Evolutionary conservation across 1,140 invertebrate genomes (phyloP), one percentile per base, ranked within the genome.

Genomic region (Steinernema feltiae): DNA sequence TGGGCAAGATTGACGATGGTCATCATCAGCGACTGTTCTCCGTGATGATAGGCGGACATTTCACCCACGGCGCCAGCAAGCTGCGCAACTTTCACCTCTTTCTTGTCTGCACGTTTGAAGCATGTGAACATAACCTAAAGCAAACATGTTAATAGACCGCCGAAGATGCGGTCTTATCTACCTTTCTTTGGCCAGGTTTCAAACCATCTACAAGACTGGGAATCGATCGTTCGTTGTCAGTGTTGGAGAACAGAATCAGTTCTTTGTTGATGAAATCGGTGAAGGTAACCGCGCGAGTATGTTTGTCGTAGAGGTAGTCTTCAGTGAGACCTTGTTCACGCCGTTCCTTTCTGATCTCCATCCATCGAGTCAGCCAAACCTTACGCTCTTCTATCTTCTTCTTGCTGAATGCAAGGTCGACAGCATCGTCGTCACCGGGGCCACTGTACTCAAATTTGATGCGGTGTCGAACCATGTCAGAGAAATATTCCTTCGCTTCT

Each of bases 401-500:
- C 87, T 94, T 97, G 78, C 94, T 94, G 87, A 99, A 99, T 0
- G 97, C 97, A 90, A 98, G 91, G 32, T 92, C 91, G 78, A 99
- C 98, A 83, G 93, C 92, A 79, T 94, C 91, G 85, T 98, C 96
- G 87, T 98, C 95, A 29, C 92, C 90, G 1, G 89, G 87, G 12
- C 94, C 94, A 24, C 90, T 88, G 84, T 98, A 97, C 80, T 91
- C 91, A 86, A 99, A 99, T 3, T 88, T 89, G 79, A 99, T 98
- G 70, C 93, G 90, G 88, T 99, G 96, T 27, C 94, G 89, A 0
- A 91, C 88, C 93, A 99, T 98, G 86, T 98, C 94, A 82, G 91
- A 90, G 87, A 99, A 99, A 87, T 99, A 99, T 88, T 98, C 96
- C 88, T 98, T 98, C 21, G 95, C 95, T 89, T 99, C 96, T 87